Conservation (phyloP, 2,113 vertebrate species). For the Mellivora capensis region DNA sequence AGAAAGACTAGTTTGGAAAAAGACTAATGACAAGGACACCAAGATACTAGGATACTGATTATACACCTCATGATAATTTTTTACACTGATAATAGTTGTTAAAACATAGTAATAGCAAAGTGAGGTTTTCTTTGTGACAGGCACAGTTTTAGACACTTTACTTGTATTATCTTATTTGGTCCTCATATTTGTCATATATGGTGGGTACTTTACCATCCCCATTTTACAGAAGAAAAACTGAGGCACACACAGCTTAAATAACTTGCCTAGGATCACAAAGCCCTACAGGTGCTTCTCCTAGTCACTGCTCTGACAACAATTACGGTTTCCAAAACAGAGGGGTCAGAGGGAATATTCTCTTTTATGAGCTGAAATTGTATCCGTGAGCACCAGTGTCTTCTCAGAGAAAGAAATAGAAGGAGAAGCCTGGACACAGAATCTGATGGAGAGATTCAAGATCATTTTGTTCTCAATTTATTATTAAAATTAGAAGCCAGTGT, state of each 20-base stretch:
- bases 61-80: neutral
- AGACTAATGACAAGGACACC: neutral
- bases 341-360: neutral
- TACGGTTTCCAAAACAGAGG: neutral
- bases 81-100: neutral
- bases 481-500: neutral
- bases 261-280: neutral
- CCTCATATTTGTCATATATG: neutral
- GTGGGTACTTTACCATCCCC: neutral
- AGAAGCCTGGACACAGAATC: neutral
- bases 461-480: neutral
- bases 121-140: neutral
- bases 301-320: neutral
- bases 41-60: neutral
- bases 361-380: neutral
- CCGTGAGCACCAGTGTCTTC: neutral
- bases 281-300: neutral
- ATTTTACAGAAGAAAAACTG: neutral
- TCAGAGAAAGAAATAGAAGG: neutral
- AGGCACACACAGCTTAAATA: neutral
- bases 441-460: neutral
- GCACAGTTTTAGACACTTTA: neutral
- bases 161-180: neutral
- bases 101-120: neutral
- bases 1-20: neutral